Conservation (phyloP, 2,888 invertebrate species). For the Acrocyrtus sp. region DNA sequence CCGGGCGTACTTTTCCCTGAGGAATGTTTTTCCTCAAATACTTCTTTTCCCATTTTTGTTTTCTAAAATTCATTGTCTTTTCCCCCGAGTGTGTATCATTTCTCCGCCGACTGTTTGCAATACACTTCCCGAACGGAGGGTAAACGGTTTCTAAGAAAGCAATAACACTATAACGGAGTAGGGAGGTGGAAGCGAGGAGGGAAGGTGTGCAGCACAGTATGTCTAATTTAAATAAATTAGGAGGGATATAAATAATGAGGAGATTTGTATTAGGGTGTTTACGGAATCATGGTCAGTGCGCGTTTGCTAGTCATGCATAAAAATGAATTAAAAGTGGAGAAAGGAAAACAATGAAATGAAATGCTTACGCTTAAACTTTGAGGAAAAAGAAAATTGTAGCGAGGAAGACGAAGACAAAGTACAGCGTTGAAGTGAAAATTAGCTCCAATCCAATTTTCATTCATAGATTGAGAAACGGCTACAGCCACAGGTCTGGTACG, state of each 20-base stretch:
- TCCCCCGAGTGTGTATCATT: background rate
- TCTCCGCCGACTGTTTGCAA: no score
- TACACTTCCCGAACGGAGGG: no score
- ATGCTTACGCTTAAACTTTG: background rate
- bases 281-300: background rate
- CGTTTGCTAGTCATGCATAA: conserved; percentile 17
- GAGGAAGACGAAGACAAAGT: conserved; percentile 1
- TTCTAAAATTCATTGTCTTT: conserved; percentile 25
- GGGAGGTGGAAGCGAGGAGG: background rate
- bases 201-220: background rate
- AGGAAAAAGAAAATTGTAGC: background rate
- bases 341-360: conserved; percentile 9
- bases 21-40: conserved; percentile 19
- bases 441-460: conserved; percentile 46
- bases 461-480: conserved; percentile 38
- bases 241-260: background rate
- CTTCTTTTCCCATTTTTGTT: conserved; percentile 13
- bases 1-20: conserved; percentile 25
- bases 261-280: background rate
- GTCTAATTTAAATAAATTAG: background rate
- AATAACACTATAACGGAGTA: background rate
- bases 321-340: conserved; percentile 3
- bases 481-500: conserved; percentile 36
- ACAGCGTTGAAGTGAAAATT: conserved; percentile 44
- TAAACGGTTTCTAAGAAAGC: no score